These are phyloP conservation scores for Pipra filicauda DNA, from an alignment of 2,113 vertebrate species.

Conservation along the genomic window DNA sequence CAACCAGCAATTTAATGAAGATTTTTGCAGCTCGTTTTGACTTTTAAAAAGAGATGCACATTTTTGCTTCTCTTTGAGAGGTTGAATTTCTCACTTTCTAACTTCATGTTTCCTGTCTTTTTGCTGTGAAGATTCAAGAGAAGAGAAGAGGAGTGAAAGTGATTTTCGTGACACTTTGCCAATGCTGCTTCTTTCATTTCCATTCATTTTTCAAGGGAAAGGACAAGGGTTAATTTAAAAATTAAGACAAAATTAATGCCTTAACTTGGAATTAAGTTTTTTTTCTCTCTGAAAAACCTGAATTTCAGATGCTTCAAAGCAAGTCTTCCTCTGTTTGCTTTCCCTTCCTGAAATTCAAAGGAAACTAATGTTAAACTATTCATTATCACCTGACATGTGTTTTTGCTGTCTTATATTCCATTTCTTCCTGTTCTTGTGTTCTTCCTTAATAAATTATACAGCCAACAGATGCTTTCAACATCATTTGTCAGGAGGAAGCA, in stretches of 20 bases:
- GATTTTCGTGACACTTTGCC: neutral
- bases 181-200: neutral
- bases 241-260: neutral
- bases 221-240: neutral
- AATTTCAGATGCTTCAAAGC: neutral
- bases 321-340: neutral
- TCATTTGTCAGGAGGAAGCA: neutral
- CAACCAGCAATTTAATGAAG: slow-evolving; percentile 22
- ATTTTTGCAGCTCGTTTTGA: slow-evolving; percentile 23
- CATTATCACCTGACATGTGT: neutral
- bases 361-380: neutral
- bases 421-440: neutral
- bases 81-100: neutral
- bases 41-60: neutral
- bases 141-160: neutral
- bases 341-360: neutral
- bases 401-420: neutral
- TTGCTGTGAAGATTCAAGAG: neutral
- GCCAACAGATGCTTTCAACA: neutral
- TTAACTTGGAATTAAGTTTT: neutral
- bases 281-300: neutral
- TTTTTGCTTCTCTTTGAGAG: neutral
- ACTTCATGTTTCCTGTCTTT: neutral
- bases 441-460: neutral
- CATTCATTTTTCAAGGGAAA: neutral